These are phyloP conservation scores for Biston betularia DNA, from an alignment of 2,888 invertebrate species.

Conservation along the genomic window DNA sequence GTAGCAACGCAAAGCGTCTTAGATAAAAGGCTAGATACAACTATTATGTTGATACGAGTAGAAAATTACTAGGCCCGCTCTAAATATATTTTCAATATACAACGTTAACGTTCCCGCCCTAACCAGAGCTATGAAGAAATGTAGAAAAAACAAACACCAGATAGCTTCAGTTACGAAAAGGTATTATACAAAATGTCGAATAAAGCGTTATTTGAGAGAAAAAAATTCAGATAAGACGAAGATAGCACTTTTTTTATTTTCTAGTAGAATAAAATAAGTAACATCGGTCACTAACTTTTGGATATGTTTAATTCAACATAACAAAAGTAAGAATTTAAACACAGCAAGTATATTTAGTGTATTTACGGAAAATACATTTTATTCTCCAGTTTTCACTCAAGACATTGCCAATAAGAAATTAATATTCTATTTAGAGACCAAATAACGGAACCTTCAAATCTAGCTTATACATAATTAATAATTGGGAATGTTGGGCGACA, in stretches of 20 bases:
- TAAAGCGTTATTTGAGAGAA: neutral
- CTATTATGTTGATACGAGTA: constrained; percentile 20
- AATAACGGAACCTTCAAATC: no score
- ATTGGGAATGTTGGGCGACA: neutral
- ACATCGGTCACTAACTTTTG: no score
- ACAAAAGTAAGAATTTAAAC: no score
- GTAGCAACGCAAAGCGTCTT: neutral
- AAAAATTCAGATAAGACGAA: neutral
- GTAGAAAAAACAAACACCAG: neutral
- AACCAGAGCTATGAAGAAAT: neutral
- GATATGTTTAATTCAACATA: no score
- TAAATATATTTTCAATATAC: constrained; percentile 14
- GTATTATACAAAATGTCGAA: neutral
- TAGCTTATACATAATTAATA: no score
- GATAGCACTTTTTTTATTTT: no score
- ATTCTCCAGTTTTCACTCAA: no score
- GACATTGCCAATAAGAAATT: no score
- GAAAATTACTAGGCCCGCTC: constrained; percentile 14
- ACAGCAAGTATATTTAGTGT: no score
- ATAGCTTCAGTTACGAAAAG: neutral
- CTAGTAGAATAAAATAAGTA: no score
- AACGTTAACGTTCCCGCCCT: neutral
- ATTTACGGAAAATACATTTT: no score
- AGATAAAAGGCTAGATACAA: constrained; percentile 18
- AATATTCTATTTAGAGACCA: no score